Base-by-base conservation (phyloP, 2,113 vertebrate species). In the Leptobrachium ailaonicum region DNA sequence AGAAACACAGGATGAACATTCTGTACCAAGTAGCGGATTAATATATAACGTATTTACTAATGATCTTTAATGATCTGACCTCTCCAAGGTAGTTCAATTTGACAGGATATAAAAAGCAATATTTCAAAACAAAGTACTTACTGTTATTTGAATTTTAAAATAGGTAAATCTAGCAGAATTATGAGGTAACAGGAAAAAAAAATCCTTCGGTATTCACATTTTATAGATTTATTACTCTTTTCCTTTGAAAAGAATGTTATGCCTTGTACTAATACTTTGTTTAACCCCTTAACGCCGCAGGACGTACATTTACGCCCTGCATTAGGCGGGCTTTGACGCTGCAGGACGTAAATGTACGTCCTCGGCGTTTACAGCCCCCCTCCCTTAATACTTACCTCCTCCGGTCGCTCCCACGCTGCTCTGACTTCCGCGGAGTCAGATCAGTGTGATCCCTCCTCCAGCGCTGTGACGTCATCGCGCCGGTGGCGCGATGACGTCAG, bases 61-160 rank as follows among this genome's bases (percentile, higher is more conserved):
- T 11, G 43, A 81, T 81, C 71, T 62, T 11, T 68, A 81, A 69
- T 62, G 71, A 81, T 69, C 32, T 81, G 79, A 81, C 64, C 72
- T 81, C 64, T 68, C 20, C 66, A 2, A 47, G 43, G 71, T 42
- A 60, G 71, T 81, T 69, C 54, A 75, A 64, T 66, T 66, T 67
- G 63, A 67, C 32, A 6, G 42, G 63, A 80, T 62, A 80, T 80
- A 43, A 80, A 80, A 66, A 41, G 72, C 62, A 80, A 73, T 80
- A 73, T 73, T 66, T 73, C 47, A 80, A 73, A 44, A 41, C 32
- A 67, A 66, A 66, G 47, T 66, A 73, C 60, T 73, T 73, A 53
- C 14, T 66, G 9, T 58, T 56, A 73, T 73, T 43, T 54, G 44
- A 66, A 66, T 73, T 79, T 79, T 47, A 66, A 66, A 80, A 74